Conservation (phyloP, 2,888 invertebrate species). For the Ormyrus thymus region DNA sequence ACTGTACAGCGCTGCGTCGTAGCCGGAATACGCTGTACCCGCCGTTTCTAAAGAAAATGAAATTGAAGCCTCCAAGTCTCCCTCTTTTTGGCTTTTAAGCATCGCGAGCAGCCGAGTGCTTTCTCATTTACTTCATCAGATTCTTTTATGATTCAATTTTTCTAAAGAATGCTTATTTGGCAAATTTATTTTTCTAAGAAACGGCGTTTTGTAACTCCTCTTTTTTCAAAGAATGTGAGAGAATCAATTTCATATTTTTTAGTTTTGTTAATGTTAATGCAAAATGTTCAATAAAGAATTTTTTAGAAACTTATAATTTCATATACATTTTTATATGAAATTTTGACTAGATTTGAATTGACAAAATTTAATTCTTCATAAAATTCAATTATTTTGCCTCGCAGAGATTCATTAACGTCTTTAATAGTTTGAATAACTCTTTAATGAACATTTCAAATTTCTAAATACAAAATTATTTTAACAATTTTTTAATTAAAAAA, state of each 20-base stretch:
- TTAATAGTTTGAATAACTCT: background rate
- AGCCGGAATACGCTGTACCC: slow-evolving; percentile 87
- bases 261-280: slow-evolving; percentile 26
- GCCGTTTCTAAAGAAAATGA: slow-evolving; percentile 77
- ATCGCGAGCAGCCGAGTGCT: slow-evolving; percentile 29
- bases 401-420: background rate
- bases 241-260: slow-evolving; percentile 69
- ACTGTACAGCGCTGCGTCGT: slow-evolving; percentile 96
- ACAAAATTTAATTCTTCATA: background rate
- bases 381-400: background rate
- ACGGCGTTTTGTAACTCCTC: slow-evolving; percentile 43
- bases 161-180: too few relatives aligned
- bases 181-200: slow-evolving; percentile 11
- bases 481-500: too few relatives aligned
- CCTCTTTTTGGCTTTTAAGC: slow-evolving; percentile 52
- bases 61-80: slow-evolving; percentile 70
- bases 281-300: background rate
- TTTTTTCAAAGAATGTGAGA: slow-evolving; percentile 60
- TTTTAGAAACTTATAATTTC: background rate
- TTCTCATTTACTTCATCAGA: slow-evolving; percentile 7
- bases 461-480: too few relatives aligned
- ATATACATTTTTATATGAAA: too few relatives aligned
- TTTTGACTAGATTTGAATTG: background rate
- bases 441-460: too few relatives aligned
- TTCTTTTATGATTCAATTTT: too few relatives aligned